These are phyloP conservation scores for Balearica regulorum DNA, from an alignment of 2,797 vertebrate species.

Conservation along the genomic window DNA sequence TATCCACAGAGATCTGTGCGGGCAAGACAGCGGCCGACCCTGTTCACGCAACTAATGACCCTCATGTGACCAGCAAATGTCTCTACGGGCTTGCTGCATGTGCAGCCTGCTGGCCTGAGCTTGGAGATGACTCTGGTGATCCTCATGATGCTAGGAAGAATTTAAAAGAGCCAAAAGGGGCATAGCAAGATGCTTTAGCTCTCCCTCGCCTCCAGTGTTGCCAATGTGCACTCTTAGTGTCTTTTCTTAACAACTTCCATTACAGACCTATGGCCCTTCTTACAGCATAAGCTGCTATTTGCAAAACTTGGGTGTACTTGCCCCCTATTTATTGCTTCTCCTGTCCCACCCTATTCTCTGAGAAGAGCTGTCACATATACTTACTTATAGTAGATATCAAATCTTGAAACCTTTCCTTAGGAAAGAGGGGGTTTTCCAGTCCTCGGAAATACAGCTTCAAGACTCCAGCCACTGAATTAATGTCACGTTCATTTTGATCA, in stretches of 20 bases:
- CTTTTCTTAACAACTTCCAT: not conserved
- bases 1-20: not conserved
- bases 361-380: slow-evolving; percentile 45
- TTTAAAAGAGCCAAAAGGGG: not conserved
- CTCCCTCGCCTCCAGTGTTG: not conserved
- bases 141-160: not conserved
- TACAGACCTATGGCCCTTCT: not conserved
- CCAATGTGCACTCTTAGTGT: fast-evolving
- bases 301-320: not conserved
- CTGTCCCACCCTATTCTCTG: fast-evolving
- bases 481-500: slow-evolving; percentile 94
- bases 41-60: not conserved
- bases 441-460: slow-evolving; percentile 98
- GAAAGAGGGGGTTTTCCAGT: slow-evolving; percentile 96
- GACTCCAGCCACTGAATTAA: slow-evolving; percentile 96
- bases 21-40: not conserved
- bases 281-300: not conserved
- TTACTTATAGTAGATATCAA: slow-evolving; percentile 97
- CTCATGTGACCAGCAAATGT: fast-evolving
- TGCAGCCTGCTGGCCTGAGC: not conserved
- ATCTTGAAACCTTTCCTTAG: slow-evolving; percentile 98
- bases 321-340: not conserved
- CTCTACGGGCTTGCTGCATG: fast-evolving
- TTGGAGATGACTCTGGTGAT: not conserved
- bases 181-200: not conserved